phyloP scores from a whole-genome alignment of 2,113 vertebrate species.

The Dasyprocta punctata region DNA sequence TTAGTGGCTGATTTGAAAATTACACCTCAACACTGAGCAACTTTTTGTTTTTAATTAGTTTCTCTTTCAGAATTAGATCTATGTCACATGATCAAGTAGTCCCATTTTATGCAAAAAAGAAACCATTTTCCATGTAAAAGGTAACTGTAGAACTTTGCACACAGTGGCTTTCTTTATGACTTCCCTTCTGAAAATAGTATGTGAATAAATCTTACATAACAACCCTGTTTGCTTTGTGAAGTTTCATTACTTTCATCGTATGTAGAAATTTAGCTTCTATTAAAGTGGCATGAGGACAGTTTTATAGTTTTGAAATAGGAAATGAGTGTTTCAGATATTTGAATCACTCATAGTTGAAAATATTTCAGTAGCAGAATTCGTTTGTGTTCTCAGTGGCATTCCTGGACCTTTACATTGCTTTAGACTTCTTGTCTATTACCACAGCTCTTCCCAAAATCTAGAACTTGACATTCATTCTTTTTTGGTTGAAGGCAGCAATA shows the following conservation, averaged over 20 bases:
- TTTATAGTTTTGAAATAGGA: neutral
- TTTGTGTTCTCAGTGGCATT: neutral
- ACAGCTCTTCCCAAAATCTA: neutral
- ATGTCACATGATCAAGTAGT: constrained; percentile 1
- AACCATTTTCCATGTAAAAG: constrained; percentile 10
- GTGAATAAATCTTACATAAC: neutral
- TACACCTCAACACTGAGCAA: constrained; percentile 33
- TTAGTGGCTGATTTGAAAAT: neutral
- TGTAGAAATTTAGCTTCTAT: neutral
- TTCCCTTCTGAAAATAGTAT: neutral
- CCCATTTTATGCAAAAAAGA: constrained; percentile 32
- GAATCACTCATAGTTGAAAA: neutral
- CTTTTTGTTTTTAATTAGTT: constrained; percentile 52
- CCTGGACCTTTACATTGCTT: neutral
- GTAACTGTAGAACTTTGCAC: neutral
- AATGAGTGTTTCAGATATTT: neutral
- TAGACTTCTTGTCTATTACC: neutral
- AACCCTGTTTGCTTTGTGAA: neutral
- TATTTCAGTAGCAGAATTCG: neutral
- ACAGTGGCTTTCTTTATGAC: neutral
- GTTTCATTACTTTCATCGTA: neutral
- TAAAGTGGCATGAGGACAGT: neutral
- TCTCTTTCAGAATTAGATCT: constrained; percentile 9
- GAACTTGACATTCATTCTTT: neutral
- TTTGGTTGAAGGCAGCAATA: neutral